These are phyloP conservation scores for Phrynocephalus versicolor DNA, from an alignment of 2,113 vertebrate species.

Conservation along the genomic window DNA sequence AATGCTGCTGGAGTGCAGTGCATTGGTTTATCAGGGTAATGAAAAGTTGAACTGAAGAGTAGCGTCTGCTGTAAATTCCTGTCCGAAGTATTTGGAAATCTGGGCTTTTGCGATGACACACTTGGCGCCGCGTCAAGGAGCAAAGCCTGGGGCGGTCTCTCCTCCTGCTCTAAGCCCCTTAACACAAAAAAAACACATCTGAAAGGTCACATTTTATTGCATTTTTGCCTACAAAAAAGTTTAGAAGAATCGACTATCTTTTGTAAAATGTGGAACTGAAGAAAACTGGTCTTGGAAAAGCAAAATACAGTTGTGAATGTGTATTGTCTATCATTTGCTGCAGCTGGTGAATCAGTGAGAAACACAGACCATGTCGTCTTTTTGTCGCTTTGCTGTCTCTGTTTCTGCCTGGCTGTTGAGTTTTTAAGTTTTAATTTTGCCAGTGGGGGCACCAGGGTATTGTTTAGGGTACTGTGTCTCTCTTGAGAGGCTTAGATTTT, in stretches of 20 bases:
- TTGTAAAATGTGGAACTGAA: not conserved
- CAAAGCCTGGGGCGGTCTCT: not conserved
- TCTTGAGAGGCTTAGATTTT: not conserved
- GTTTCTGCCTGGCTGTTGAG: not conserved
- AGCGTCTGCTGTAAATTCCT: not conserved
- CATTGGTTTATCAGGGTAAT: not conserved
- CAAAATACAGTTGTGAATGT: not conserved
- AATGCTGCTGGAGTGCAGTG: not conserved
- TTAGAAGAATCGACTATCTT: not conserved
- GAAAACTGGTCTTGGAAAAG: not conserved
- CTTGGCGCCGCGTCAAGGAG: not conserved
- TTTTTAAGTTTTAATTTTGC: not conserved
- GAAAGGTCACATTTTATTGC: not conserved
- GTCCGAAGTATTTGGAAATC: conserved; percentile 1
- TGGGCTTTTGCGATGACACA: not conserved
- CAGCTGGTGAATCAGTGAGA: not conserved
- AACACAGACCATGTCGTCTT: not conserved
- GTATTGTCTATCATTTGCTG: not conserved
- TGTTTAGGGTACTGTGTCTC: not conserved
- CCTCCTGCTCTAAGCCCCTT: conserved; percentile 14
- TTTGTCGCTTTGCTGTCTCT: not conserved
- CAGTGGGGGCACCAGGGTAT: not conserved
- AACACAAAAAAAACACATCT: not conserved
- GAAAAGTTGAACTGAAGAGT: conserved; percentile 1
- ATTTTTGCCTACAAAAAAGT: not conserved